Base-by-base conservation (phyloP, 1,140 invertebrate species). In the Plutomurus gul region DNA sequence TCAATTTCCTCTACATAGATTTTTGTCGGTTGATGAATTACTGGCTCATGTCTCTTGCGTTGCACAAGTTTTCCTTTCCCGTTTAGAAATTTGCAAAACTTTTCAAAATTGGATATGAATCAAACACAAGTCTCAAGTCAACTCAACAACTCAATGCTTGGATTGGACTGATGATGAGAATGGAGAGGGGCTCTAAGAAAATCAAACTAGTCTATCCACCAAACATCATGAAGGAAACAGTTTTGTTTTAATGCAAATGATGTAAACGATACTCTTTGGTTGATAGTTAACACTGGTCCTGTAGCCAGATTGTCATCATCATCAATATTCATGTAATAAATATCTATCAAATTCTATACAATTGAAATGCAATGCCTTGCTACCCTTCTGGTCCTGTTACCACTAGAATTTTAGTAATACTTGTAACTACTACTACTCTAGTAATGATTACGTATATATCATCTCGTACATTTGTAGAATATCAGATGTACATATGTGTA, bases 1-100 rank as follows among this genome's bases (percentile, higher is more conserved):
- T 78, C 79, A 81, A 81, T 81, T 81, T 81, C 80, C 80, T 81
- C 76, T 51, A 30, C 18, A 40, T 43, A 72, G 27, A 40, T 51
- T 56, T 78, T 49, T 78, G 76, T 78, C 65, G 25, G 70, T 43
- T 77, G 75, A 77, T 65, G 72, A 74, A 76, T 76, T 76, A 56
- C 75, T 43, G 18, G n/a, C 43, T 39, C 36, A 51, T 76, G 43
- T 60, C 43, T 56, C 49, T 37, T 36, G 22, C 18, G 16, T 75
- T 49, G 30, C 73, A 75, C 43, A 74, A 39, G 18, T 74, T 74
- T 74, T 47, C 40, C 43, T 25, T 74, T 74, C 39, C 39, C 20
- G 43, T 74, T 65, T 65, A 65, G 37, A 75, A 75, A 47, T 47
- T 43, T 75, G 73, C 46, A 43, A 47, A 36, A 73, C 37, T 43